A percentile compares a stretch with the other conserved stretches of the same genome.
Evolutionary conservation across 1,140 invertebrate species (phyloP).

Genomic region (Drosophila eugracilis): DNA sequence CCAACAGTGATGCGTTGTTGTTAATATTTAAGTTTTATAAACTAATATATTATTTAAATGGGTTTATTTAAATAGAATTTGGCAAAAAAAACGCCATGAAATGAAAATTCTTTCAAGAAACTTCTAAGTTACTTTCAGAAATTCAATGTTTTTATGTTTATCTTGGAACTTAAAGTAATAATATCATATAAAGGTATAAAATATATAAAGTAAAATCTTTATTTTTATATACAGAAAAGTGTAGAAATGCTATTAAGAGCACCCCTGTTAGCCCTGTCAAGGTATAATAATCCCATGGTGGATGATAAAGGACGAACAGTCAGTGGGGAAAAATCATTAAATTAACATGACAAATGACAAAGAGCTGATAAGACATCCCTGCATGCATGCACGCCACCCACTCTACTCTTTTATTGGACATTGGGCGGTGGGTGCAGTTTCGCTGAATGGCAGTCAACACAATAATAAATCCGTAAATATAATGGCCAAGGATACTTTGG

Average conservation of each 20-base stretch:
- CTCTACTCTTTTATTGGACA: conserved; percentile 3
- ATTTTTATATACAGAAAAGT: too few species aligned
- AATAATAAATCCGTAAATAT: conserved; percentile 78
- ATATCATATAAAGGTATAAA: too few species aligned
- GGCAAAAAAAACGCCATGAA: too few species aligned
- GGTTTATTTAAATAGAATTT: too few species aligned
- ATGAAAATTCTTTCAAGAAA: too few species aligned
- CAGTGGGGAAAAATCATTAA: conserved; percentile 64
- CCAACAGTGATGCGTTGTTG: conserved; percentile 1
- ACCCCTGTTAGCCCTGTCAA: conserved; percentile 29
- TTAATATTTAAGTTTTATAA: neutral
- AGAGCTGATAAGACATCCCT: conserved; percentile 62
- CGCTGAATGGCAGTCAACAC: conserved; percentile 61
- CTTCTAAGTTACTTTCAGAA: too few species aligned
- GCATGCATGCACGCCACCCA: conserved; percentile 54
- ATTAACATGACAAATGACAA: conserved; percentile 79
- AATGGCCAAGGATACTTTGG: conserved; percentile 75
- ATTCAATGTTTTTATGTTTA: too few species aligned
- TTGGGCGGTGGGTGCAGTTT: conserved; percentile 4
- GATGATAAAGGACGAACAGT: neutral
- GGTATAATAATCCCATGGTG: conserved; percentile 37
- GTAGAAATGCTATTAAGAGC: neutral
- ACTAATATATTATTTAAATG: too few species aligned
- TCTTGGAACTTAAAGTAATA: too few species aligned
- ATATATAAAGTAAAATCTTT: too few species aligned